Evolutionary conservation across 2,888 invertebrate species (phyloP), one percentile per base, ranked within the genome.

Genomic region (Suillia variegata): DNA sequence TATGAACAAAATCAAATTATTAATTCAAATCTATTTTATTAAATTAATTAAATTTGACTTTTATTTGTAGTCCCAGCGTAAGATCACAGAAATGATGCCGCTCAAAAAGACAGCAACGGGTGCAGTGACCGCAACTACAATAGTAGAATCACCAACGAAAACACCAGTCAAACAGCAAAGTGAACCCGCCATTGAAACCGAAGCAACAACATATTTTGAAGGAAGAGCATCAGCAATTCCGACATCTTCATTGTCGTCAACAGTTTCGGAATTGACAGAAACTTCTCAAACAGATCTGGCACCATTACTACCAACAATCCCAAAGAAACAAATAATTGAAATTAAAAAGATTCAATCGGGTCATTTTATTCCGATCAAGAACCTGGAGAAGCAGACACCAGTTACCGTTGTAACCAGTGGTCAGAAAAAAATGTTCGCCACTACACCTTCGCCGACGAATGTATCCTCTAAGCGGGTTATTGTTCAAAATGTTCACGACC

Each of bases 11-110:
- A 2, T 50, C 22, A 54, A 54, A 33, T 54, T 31, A 33, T 18
- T 33, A 8, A 12, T 31, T 31, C 12, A 31, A n/a, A n/a, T n/a
- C n/a, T 31, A 31, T 31, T 31, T 31, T 31, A 31, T 12, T 8
- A 31, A 31, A 8, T 8, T 31, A 31, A 31, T 31, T 31, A 31
- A n/a, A n/a, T n/a, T n/a, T n/a, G n/a, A n/a, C n/a, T n/a, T n/a
- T n/a, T 31, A 31, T 8, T 31, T 31, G 2, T 58, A 69, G 64
- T 69, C 66, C 34, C 72, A 74, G 58, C 67, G 68, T 1, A 73
- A 69, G 62, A 70, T 71, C 15, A 71, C 71, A 5, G 70, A 73
- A 50, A 65, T 74, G 52, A 63, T 72, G 17, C 53, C 61, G 38
- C 61, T 61, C 31, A 64, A 61, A 50, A 58, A 58, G 18, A 61